Evolutionary conservation across 2,113 vertebrate species (phyloP).

Genomic region (Thalassoma bifasciatum): DNA sequence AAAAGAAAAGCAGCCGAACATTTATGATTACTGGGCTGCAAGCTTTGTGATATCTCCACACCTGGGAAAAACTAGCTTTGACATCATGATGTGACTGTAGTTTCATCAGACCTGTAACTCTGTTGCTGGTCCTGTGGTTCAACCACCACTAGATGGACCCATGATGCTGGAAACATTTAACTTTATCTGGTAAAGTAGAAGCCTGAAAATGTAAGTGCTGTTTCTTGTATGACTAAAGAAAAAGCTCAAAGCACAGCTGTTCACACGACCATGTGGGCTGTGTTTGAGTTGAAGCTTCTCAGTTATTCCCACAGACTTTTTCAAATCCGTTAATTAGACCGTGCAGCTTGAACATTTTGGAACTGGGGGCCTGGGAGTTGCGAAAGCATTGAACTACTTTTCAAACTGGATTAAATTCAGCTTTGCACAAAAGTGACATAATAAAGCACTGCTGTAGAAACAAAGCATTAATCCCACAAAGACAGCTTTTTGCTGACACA

Average conservation of each 20-base stretch:
- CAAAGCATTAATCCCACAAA: conserved; percentile 36
- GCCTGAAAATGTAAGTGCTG: conserved; percentile 1
- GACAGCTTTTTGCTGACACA: conserved; percentile 52
- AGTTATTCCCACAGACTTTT: conserved; percentile 22
- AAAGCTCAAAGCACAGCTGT: neutral
- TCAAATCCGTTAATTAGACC: neutral
- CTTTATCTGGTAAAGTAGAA: conserved; percentile 7
- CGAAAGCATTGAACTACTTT: conserved; percentile 21
- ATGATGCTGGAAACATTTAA: conserved; percentile 61
- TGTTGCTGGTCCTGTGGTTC: conserved; percentile 53
- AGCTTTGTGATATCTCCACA: conserved; percentile 36
- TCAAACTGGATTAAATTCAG: conserved; percentile 37
- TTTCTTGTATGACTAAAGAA: neutral
- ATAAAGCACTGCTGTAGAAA: conserved; percentile 43
- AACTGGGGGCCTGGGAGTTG: conserved; percentile 1
- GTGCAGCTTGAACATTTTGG: conserved; percentile 16
- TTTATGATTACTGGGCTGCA: conserved; percentile 41
- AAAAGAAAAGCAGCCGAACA: conserved; percentile 43
- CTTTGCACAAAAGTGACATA: conserved; percentile 30
- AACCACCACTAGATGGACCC: conserved; percentile 61
- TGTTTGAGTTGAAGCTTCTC: conserved; percentile 11
- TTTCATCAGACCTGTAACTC: conserved; percentile 19
- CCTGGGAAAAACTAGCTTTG: conserved; percentile 27
- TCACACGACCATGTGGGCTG: conserved; percentile 14
- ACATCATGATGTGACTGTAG: conserved; percentile 48